Conservation (phyloP, 2,888 invertebrate species). For the Hermaeophaga mercurialis region DNA sequence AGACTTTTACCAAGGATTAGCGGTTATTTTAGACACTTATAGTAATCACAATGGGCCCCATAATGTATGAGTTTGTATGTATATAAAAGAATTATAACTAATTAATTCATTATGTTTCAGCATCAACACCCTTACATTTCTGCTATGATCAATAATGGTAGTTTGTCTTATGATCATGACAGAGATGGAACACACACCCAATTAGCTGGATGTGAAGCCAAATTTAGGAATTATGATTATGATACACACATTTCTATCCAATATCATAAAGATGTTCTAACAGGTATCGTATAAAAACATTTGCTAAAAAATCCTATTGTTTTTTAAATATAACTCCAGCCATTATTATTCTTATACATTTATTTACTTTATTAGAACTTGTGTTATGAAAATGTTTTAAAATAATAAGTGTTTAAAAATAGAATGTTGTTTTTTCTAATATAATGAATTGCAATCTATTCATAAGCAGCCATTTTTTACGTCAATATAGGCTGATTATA, state of each 20-base stretch:
- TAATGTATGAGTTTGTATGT: slow-evolving; percentile 72
- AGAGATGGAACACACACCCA: slow-evolving; percentile 98
- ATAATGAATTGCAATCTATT: too few relatives aligned
- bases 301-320: slow-evolving; percentile 4
- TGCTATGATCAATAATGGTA: slow-evolving; percentile 97
- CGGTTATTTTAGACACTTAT: slow-evolving; percentile 95
- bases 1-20: slow-evolving; percentile 89
- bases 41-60: slow-evolving; percentile 99
- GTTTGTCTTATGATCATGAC: slow-evolving; percentile 96
- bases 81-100: background rate
- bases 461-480: too few relatives aligned
- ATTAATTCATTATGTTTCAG: slow-evolving; percentile 64
- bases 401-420: too few relatives aligned
- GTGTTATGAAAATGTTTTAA: too few relatives aligned
- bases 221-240: slow-evolving; percentile 87
- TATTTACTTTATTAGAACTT: too few relatives aligned
- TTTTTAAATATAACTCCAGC: too few relatives aligned
- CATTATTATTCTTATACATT: too few relatives aligned
- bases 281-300: slow-evolving; percentile 68
- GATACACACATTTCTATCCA: slow-evolving; percentile 90
- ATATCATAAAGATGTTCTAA: slow-evolving; percentile 88
- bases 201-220: slow-evolving; percentile 94
- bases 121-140: slow-evolving; percentile 98
- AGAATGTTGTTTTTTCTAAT: too few relatives aligned
- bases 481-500: too few relatives aligned